These are phyloP conservation scores for Oenanthe melanoleuca DNA, from an alignment of 2,113 vertebrate species.

Conservation along the genomic window DNA sequence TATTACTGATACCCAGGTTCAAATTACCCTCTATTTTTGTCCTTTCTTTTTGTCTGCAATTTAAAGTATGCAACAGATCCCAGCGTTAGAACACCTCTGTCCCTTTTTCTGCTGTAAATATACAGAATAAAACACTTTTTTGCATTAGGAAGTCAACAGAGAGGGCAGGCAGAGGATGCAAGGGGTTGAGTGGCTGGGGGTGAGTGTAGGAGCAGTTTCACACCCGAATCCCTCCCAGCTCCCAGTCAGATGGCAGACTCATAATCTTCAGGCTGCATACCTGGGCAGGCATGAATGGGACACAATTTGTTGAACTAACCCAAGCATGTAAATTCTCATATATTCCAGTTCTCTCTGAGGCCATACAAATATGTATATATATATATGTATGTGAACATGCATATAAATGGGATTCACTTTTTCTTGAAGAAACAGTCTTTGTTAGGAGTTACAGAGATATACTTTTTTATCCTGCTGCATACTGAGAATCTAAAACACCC, in stretches of 20 bases:
- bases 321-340: background rate
- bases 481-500: background rate
- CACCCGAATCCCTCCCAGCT: background rate
- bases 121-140: background rate
- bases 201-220: background rate
- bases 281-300: background rate
- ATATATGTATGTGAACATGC: accelerated
- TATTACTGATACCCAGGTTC: background rate
- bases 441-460: background rate
- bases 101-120: background rate
- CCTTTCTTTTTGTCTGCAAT: background rate
- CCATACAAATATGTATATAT: background rate
- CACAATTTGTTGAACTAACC: background rate
- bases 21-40: background rate
- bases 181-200: background rate
- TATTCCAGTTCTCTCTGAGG: background rate
- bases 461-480: background rate
- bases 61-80: background rate
- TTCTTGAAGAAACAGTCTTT: background rate
- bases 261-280: background rate
- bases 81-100: background rate
- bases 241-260: background rate
- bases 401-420: background rate
- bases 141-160: background rate
- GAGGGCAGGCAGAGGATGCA: background rate